Conservation (phyloP, 1,140 invertebrate species). For the Drosophila miranda region DNA sequence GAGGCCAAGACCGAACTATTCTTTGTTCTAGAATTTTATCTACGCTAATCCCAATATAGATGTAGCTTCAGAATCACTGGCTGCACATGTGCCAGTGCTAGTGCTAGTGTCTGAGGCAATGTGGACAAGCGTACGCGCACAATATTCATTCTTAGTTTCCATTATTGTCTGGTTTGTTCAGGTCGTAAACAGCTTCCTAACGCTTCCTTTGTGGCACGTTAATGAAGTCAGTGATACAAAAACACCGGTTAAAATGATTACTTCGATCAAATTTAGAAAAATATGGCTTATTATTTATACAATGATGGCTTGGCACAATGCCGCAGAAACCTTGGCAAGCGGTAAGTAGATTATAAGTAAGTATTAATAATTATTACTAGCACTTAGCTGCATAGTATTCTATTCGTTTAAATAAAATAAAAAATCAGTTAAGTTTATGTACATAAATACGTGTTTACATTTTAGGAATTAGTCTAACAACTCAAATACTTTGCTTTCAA, state of each 20-base stretch:
- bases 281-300: conserved; percentile 1
- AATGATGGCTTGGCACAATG: not conserved
- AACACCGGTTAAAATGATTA: too few relatives aligned
- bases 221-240: not conserved
- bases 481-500: conserved; percentile 1
- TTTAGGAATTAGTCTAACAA: not conserved
- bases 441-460: not conserved
- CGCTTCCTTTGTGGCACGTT: not conserved
- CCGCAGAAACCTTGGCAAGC: not conserved
- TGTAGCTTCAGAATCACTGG: not conserved
- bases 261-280: not conserved
- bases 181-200: not conserved
- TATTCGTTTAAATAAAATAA: not conserved
- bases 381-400: not conserved
- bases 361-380: not conserved
- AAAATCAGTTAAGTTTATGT: too few relatives aligned
- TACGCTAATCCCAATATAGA: not conserved
- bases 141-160: conserved; percentile 4
- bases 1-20: conserved; percentile 16
- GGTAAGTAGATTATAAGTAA: not conserved
- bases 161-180: not conserved
- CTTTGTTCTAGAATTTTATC: conserved; percentile 35
- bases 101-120: conserved; percentile 3
- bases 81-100: not conserved
- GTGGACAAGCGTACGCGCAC: conserved; percentile 5